Evolutionary conservation across 2,797 vertebrate genomes (phyloP).

Genomic region (Pelobates cultripes): DNA sequence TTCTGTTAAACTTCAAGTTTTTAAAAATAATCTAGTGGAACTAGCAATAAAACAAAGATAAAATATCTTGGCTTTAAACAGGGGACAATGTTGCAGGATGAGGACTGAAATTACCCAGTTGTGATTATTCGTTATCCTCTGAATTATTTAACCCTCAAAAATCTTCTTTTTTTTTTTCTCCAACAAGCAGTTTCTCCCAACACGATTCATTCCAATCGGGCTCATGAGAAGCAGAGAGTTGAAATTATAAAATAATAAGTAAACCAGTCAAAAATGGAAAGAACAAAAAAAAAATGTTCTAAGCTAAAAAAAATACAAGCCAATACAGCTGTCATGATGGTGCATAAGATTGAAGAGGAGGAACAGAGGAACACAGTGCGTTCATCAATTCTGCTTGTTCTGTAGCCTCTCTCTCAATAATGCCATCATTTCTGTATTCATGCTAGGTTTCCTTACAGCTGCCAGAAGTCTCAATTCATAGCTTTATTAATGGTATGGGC

Average conservation of each 20-base stretch:
- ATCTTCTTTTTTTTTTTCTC: neutral
- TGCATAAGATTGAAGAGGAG: conserved; percentile 7
- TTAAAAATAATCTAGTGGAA: conserved; percentile 14
- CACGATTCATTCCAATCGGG: too few relatives aligned
- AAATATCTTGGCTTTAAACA: conserved; percentile 41
- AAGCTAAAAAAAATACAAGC: conserved; percentile 20
- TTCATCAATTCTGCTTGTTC: conserved; percentile 52
- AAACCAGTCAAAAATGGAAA: neutral
- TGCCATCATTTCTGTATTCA: conserved; percentile 47
- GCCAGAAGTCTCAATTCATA: conserved; percentile 37
- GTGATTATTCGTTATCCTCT: neutral
- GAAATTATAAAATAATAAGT: conserved; percentile 8
- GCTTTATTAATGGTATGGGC: conserved; percentile 12
- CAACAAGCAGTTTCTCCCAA: too few relatives aligned
- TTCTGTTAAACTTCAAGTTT: conserved; percentile 9
- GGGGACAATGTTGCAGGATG: neutral
- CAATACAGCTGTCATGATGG: conserved; percentile 44
- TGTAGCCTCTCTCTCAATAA: conserved; percentile 34
- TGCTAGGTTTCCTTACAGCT: conserved; percentile 20
- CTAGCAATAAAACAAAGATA: conserved; percentile 18
- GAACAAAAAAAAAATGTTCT: neutral
- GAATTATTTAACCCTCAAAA: conserved; percentile 10
- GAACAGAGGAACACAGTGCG: neutral
- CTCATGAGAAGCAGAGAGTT: too few relatives aligned
- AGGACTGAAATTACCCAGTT: neutral